Conservation (phyloP, 2,797 vertebrate genomes). For the Stomatorhinus walkeri region DNA sequence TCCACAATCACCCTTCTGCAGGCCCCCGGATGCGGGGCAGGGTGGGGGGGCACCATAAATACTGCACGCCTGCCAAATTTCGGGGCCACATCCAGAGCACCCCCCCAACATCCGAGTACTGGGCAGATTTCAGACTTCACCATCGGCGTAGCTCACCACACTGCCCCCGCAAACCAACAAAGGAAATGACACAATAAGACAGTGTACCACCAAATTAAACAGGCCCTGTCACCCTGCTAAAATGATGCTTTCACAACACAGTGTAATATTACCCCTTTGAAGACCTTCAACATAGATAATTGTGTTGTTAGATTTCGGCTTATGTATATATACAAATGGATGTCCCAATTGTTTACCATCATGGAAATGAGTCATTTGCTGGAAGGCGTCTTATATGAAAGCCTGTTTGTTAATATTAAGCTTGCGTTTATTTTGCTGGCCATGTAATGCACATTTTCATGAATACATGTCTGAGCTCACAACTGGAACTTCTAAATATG, state of each 20-base stretch:
- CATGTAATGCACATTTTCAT: not conserved
- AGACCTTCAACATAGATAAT: not conserved
- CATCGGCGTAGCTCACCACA: not conserved
- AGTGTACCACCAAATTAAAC: not conserved
- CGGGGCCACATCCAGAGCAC: not conserved
- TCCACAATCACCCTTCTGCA: not conserved
- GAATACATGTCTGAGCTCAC: not conserved
- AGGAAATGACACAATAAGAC: not conserved
- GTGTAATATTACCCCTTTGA: not conserved
- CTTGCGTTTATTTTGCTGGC: not conserved
- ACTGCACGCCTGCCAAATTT: conserved; percentile 27
- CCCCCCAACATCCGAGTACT: not conserved
- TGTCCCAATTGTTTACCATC: not conserved
- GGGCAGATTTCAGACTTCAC: not conserved
- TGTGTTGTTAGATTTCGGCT: not conserved
- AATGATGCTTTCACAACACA: not conserved
- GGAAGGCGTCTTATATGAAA: not conserved
- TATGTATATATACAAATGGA: not conserved
- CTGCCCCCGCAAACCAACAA: not conserved
- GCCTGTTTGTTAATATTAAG: not conserved
- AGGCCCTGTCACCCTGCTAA: not conserved
- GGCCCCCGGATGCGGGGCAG: not conserved
- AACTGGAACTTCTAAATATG: not conserved
- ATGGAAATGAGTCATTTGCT: not conserved
- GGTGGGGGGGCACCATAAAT: conserved; percentile 22